These are phyloP conservation scores for Cheiracanthium punctorium DNA, from an alignment of 2,888 invertebrate genomes.

Conservation along the genomic window DNA sequence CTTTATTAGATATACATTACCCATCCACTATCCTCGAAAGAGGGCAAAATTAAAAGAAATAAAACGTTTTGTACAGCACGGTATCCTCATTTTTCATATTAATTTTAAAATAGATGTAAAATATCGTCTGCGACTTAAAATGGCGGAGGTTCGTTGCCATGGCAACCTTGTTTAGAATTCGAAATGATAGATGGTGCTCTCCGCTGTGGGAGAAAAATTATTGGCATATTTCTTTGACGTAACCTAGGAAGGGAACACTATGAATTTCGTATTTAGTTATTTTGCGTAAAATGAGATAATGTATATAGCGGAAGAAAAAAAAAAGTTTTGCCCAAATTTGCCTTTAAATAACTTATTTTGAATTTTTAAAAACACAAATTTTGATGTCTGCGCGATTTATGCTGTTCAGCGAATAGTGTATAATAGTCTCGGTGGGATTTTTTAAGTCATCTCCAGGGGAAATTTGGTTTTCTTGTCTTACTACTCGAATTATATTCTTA, in stretches of 20 bases:
- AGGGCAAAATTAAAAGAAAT: no score
- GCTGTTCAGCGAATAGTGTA: no score
- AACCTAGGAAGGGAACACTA: background rate
- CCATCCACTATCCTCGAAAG: no score
- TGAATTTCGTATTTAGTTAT: background rate
- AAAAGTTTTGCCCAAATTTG: background rate
- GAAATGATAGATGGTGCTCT: background rate
- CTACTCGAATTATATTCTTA: no score
- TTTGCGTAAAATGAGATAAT: background rate
- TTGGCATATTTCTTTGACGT: conserved; percentile 1
- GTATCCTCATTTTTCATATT: background rate
- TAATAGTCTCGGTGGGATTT: no score
- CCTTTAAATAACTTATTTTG: background rate
- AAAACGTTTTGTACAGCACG: no score
- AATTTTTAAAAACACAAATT: no score
- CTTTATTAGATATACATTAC: no score
- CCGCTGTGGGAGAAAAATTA: background rate
- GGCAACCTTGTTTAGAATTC: background rate
- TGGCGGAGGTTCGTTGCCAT: background rate
- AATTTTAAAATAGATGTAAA: background rate
- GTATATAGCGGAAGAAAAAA: background rate
- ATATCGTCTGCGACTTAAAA: background rate
- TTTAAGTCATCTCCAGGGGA: no score
- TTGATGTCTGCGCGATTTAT: no score
- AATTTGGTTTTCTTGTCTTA: no score